phyloP scores from a whole-genome alignment of 2,113 vertebrate genomes.

The Protomyctophum bolini region DNA sequence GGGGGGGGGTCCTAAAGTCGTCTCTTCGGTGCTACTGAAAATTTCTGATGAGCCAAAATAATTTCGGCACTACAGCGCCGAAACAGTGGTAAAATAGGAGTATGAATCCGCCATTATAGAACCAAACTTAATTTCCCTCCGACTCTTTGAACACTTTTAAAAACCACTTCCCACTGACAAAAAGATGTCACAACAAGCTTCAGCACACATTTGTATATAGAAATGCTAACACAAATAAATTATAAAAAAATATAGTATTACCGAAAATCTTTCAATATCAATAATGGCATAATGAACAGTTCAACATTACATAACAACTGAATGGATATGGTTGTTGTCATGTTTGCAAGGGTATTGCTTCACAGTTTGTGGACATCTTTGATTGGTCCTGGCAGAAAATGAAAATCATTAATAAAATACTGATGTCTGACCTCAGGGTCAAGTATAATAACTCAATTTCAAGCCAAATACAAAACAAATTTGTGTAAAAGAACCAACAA shows the following conservation, averaged over 20 bases:
- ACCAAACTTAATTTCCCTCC: not conserved
- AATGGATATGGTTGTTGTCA: constrained; percentile 44
- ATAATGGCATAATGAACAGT: not conserved
- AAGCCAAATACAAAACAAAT: constrained; percentile 13
- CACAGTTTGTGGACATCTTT: constrained; percentile 63
- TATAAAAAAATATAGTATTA: constrained; percentile 52
- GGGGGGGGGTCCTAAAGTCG: too few species aligned
- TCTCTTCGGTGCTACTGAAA: too few species aligned
- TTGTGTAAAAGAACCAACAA: constrained; percentile 15
- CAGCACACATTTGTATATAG: constrained; percentile 38
- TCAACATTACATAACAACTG: constrained; percentile 45
- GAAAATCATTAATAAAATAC: not conserved
- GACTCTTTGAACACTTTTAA: constrained; percentile 7
- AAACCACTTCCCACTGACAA: constrained; percentile 22
- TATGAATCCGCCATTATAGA: too few species aligned
- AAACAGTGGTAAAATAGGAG: too few species aligned
- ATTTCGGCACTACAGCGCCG: too few species aligned
- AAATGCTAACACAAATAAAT: constrained; percentile 57
- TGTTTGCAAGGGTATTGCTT: constrained; percentile 61
- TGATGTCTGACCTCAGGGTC: not conserved
- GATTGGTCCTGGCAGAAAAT: constrained; percentile 42
- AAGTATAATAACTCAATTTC: not conserved
- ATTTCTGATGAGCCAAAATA: too few species aligned
- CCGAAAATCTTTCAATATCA: constrained; percentile 36
- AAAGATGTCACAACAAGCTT: not conserved